Base-by-base conservation (phyloP, 2,797 vertebrate species). In the Chaenodraco wilsoni region DNA sequence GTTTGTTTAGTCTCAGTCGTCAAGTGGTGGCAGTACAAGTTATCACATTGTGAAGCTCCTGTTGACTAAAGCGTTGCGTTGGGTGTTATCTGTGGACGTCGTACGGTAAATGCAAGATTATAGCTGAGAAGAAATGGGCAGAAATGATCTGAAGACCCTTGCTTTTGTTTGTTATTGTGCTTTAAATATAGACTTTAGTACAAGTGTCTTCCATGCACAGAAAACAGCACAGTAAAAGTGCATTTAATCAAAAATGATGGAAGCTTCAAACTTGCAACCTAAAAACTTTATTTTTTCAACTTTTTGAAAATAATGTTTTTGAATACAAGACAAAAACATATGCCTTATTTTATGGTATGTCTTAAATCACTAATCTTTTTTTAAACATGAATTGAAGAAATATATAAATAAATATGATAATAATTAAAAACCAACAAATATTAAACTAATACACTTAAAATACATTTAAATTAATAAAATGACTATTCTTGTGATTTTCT, bases 1-100 rank as follows among this genome's bases (percentile, higher is more conserved):
- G 62, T 78, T 87, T 80, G 67, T 73, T 74, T 50, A 23, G 75
- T 62, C 54, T 45, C 51, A 1, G 59, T 10, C 1, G 13, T 46
- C 6, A 44, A 55, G 57, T 16, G n/a, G 3, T 57, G 49, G 15
- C 57, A 52, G 49, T 64, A 44, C 59, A 57, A 72, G 52, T 50
- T 55, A 56, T 79, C 58, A n/a, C 14, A 51, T 69, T 64, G 52
- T 27, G 46, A 3, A 21, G 23, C 51, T 21, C 48, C 56, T 56
- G 58, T 58, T 71, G 50, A 44, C 54, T 33, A 2, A 45, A 52
- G 40, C 7, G 43, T 27, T 4, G 17, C 55, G 73, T 74, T 17
- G n/a, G 54, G 52, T 72, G 71, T 71, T 15, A 40, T 31, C 17
- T 65, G 9, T 65, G 23, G 45, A 43, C 10, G 0, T 4, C 9